Conservation (phyloP, 1,140 invertebrate genomes). For the Goniozus legneri region DNA sequence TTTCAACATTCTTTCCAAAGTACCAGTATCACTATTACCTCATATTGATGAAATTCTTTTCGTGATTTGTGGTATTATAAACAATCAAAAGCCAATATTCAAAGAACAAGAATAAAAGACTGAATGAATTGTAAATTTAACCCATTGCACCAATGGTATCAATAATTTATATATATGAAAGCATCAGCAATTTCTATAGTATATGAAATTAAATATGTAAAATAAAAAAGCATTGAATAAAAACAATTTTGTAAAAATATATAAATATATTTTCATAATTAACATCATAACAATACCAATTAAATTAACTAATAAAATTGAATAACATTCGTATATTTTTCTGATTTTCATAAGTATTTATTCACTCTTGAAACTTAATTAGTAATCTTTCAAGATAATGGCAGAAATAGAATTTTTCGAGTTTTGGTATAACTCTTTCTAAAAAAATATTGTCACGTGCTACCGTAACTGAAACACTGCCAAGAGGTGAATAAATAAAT, state of each 20-base stretch:
- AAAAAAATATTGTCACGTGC: slow-evolving; percentile 17
- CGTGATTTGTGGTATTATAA: slow-evolving; percentile 20
- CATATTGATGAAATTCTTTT: slow-evolving; percentile 21
- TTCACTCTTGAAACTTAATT: neutral
- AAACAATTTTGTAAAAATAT: neutral
- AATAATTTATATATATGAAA: neutral
- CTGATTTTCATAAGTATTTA: neutral
- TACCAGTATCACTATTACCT: slow-evolving; percentile 22
- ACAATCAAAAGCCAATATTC: slow-evolving; percentile 12
- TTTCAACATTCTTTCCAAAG: slow-evolving; percentile 11
- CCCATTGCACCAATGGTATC: neutral
- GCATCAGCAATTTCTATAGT: neutral
- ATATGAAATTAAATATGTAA: neutral
- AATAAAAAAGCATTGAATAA: too few relatives aligned
- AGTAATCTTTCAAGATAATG: slow-evolving; percentile 15
- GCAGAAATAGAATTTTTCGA: slow-evolving; percentile 20
- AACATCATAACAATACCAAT: neutral
- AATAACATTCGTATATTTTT: too few relatives aligned
- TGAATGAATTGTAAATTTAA: neutral
- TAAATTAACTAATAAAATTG: too few relatives aligned
- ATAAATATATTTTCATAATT: neutral
- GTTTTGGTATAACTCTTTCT: slow-evolving; percentile 13
- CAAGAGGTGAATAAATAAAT: slow-evolving; percentile 14
- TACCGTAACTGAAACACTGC: slow-evolving; percentile 10
- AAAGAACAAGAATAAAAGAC: slow-evolving; percentile 1